Evolutionary conservation across 2,888 invertebrate species (phyloP), one percentile per base, ranked within the genome.

Genomic region (Antheraea yamamai): DNA sequence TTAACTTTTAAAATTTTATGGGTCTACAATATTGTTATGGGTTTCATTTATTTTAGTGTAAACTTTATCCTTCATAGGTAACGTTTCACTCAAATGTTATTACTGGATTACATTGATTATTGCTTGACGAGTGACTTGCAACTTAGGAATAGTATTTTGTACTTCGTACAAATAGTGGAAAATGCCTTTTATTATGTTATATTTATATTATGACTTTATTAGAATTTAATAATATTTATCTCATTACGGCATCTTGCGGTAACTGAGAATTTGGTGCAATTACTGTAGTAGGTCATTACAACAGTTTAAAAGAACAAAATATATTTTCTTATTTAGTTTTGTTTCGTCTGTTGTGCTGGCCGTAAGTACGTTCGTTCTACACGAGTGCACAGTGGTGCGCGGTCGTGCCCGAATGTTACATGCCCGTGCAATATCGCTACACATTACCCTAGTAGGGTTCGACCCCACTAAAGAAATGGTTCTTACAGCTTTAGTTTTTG

Each of bases 391-490:
- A 77, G 80, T 78, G 76, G 79, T 80, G 77, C 80, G 79, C 85
- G 84, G 81, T 89, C 93, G 92, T 92, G 92, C 92, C 90, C 82
- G 80, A 79, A 81, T 79, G 83, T 81, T 85, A 91, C 91, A 92
- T 84, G 86, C 88, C 88, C 91, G 86, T 89, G 89, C 92, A 92
- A 93, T 92, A 92, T 90, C 86, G 87, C 80, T 80, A 86, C 86
- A 80, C 23, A 52, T 58, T 55, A 68, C 73, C 70, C 75, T 64
- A 76, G 79, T 76, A 78, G 80, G 81, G 80, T 70, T 73, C 79
- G 77, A 79, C 80, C 79, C 80, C 61, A 39, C 39, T n/a, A 39
- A 39, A 70, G 70, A 39, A 70, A 68, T 35, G 35, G 30, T 70
- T 70, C 70, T 70, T 70, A 70, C 35, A 35, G 39, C 70, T 70